Percentiles rank a stretch among this genome's conserved stretches.
phyloP scores from a whole-genome alignment of 1,140 invertebrate genomes.

The Drosophila pseudoobscura region DNA sequence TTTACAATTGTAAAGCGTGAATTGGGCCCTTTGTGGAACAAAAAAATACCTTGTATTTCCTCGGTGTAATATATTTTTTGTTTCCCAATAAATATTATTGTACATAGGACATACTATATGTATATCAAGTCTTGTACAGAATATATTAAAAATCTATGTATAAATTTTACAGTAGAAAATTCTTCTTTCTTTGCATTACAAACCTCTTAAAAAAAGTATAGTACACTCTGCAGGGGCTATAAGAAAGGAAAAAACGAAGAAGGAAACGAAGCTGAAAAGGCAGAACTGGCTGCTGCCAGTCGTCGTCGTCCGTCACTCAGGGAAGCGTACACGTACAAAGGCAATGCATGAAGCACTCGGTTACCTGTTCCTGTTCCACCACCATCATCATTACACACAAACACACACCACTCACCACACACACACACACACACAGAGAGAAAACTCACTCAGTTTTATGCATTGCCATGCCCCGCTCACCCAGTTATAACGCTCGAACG shows the following conservation, averaged over 20 bases:
- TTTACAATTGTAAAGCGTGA: too few relatives aligned
- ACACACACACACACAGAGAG: neutral
- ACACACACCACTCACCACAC: neutral
- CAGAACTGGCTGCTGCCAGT: conserved; percentile 31
- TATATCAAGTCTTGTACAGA: too few relatives aligned
- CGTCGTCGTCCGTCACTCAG: conserved; percentile 29
- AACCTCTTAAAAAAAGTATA: too few relatives aligned
- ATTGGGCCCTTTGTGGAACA: too few relatives aligned
- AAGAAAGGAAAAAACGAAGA: conserved; percentile 11
- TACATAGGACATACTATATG: too few relatives aligned
- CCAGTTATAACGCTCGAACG: conserved; percentile 60
- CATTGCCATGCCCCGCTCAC: conserved; percentile 15
- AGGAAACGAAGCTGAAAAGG: conserved; percentile 39
- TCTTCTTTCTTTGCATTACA: neutral
- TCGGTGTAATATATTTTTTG: too few relatives aligned
- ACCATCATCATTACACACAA: neutral
- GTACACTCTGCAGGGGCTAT: neutral
- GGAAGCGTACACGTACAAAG: conserved; percentile 27
- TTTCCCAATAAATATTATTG: too few relatives aligned
- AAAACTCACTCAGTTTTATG: conserved; percentile 1
- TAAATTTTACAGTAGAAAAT: too few relatives aligned
- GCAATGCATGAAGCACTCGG: conserved; percentile 27
- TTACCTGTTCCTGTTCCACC: conserved; percentile 37
- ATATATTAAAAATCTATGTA: too few relatives aligned
- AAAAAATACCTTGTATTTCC: too few relatives aligned